Percentiles rank a stretch among this genome's conserved stretches.
Conservation (phyloP, 2,113 vertebrate genomes). For the Vanacampus margaritifer region DNA sequence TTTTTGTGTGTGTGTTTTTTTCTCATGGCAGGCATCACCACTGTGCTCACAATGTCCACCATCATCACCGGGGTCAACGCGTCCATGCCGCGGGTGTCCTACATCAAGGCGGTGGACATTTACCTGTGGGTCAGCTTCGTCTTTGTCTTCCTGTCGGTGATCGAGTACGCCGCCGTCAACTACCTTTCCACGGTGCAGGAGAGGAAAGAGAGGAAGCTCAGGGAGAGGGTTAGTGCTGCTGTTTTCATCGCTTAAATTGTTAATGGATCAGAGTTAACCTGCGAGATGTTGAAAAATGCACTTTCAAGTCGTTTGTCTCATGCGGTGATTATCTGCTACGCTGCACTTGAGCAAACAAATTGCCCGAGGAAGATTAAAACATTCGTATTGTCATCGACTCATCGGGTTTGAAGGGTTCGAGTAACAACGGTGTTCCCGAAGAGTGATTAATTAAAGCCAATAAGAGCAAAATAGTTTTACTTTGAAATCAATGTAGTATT, state of each 20-base stretch:
- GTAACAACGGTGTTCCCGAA: not conserved
- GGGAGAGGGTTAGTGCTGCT: constrained; percentile 69
- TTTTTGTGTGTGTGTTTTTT: not conserved
- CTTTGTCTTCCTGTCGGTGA: constrained; percentile 95
- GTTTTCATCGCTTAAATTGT: not conserved
- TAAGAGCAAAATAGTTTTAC: not conserved
- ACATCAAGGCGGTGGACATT: constrained; percentile 97
- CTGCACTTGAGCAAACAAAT: not conserved
- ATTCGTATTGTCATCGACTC: not conserved
- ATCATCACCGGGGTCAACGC: constrained; percentile 95
- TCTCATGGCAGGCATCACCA: constrained; percentile 75
- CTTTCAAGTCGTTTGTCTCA: not conserved
- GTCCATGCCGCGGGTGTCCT: constrained; percentile 96
- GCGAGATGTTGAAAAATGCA: not conserved
- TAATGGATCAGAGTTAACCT: constrained; percentile 9
- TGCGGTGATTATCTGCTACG: not conserved
- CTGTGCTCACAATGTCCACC: constrained; percentile 77
- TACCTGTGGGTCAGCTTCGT: constrained; percentile 99
- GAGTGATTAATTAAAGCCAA: not conserved
- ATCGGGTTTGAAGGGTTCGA: not conserved
- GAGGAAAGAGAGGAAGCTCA: constrained; percentile 76
- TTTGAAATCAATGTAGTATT: not conserved
- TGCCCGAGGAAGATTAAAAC: not conserved
- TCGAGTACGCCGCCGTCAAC: constrained; percentile 88
- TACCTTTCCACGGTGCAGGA: constrained; percentile 80